Evolutionary conservation across 2,797 vertebrate species (phyloP).

Genomic region (Liparis tanakae): DNA sequence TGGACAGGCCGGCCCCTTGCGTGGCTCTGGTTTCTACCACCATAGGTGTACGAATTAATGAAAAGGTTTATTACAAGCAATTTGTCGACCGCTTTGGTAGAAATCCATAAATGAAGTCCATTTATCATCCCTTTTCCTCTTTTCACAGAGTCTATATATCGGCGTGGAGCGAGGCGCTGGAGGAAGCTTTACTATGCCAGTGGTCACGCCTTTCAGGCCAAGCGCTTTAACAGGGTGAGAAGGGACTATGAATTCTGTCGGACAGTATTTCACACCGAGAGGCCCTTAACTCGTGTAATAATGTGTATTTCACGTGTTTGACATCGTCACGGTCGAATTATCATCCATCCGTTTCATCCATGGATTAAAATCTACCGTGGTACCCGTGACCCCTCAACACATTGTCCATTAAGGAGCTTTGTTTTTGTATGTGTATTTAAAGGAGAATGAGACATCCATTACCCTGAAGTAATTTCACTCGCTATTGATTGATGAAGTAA

Average conservation of each 20-base stretch:
- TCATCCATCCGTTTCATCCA: background rate
- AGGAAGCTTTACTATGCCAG: constrained; percentile 98
- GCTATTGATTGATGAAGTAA: constrained; percentile 12
- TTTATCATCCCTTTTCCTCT: background rate
- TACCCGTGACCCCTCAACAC: background rate
- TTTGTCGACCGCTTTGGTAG: background rate
- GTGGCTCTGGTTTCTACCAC: background rate
- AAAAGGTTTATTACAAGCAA: background rate
- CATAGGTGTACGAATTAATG: background rate
- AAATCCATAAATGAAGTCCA: background rate
- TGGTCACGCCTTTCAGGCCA: constrained; percentile 98
- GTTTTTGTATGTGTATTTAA: background rate
- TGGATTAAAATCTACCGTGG: background rate
- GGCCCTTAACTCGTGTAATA: background rate
- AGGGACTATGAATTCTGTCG: background rate
- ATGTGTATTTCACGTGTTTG: background rate
- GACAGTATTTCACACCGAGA: background rate
- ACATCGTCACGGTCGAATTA: background rate
- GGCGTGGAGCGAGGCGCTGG: constrained; percentile 96
- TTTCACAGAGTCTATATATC: constrained; percentile 94
- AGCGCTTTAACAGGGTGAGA: constrained; percentile 96
- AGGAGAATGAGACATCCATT: background rate
- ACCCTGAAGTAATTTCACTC: background rate
- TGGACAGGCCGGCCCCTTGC: background rate
- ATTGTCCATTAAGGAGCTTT: background rate